Evolutionary conservation across 2,113 vertebrate species (phyloP), one percentile per base, ranked within the genome.

Genomic region (Myotis brandtii): DNA sequence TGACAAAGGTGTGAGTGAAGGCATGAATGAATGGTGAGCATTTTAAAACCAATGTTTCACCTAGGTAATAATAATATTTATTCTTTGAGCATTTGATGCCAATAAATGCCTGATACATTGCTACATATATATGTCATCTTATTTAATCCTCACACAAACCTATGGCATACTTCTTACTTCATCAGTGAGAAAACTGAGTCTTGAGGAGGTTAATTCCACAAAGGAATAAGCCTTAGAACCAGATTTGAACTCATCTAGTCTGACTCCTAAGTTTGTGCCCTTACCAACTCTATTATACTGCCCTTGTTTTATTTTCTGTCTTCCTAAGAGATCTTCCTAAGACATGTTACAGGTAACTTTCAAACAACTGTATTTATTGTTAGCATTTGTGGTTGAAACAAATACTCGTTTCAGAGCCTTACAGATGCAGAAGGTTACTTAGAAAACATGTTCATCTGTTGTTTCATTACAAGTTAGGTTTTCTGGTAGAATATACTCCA

Each of bases 351-450:
- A 86, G 73, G 75, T 67, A 94, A 62, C 93, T 91, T 89, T 40
- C 48, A 93, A 80, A 76, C 43, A 64, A 12, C 62, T 93, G n/a
- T 34, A 72, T 91, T 82, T 50, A 93, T 52, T 32, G 12, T 59
- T 64, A 93, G 34, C 62, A 66, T 76, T 82, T 80, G 17, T 56
- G 37, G 25, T 64, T 64, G 16, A 85, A 73, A 95, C 50, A 93
- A 82, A 73, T 64, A 72, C 85, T 94, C 91, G n/a, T 88, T 92
- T 86, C 70, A 89, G 56, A 77, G 59, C 18, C 20, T 82, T 76
- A 50, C 20, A 70, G 17, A 84, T 59, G 13, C 21, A 82, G 64
- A 69, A 43, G 50, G 17, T 75, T 95, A 59, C 76, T 92, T 95
- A 73, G 59, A 92, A 93, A 70, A 64, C 17, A 21, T 50, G 75